Conservation (phyloP, 2,797 vertebrate genomes). For the Rachycentron canadum region DNA sequence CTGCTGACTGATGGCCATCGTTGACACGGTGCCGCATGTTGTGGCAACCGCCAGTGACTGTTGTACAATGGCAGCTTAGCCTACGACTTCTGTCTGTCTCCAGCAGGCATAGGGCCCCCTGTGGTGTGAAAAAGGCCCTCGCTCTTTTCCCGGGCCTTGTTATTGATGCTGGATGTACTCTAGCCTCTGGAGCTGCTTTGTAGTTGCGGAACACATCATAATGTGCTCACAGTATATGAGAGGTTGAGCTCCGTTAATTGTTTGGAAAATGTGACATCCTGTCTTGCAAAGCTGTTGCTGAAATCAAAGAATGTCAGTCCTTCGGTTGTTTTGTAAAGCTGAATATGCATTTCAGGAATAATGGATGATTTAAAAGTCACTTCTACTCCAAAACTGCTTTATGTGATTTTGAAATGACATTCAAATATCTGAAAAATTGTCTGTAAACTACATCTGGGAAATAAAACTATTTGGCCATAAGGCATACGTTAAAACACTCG, state of each 20-base stretch:
- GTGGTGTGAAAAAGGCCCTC: conserved; percentile 58
- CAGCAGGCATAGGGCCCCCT: background rate
- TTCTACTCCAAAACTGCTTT: conserved; percentile 3
- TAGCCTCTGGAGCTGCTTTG: conserved; percentile 12
- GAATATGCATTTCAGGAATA: conserved; percentile 30
- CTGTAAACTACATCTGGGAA: conserved; percentile 37
- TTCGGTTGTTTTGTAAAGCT: background rate
- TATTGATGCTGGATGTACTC: conserved; percentile 37
- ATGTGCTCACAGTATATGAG: conserved; percentile 10
- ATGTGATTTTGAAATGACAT: conserved; percentile 11
- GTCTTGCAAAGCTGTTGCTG: background rate
- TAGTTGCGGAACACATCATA: conserved; percentile 19
- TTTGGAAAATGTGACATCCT: conserved; percentile 36
- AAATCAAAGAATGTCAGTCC: background rate
- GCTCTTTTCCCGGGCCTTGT: conserved; percentile 47
- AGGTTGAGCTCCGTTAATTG: conserved; percentile 9
- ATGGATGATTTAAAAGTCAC: conserved; percentile 33
- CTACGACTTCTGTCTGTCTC: conserved; percentile 48
- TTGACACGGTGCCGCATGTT: conserved; percentile 76
- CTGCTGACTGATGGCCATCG: conserved; percentile 66
- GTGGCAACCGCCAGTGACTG: conserved; percentile 65
- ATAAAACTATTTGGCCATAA: conserved; percentile 16
- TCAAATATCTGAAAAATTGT: conserved; percentile 24
- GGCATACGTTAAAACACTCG: conserved; percentile 9
- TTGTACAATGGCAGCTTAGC: conserved; percentile 44